phyloP scores from a whole-genome alignment of 2,113 vertebrate species.

The Microtus richardsoni region DNA sequence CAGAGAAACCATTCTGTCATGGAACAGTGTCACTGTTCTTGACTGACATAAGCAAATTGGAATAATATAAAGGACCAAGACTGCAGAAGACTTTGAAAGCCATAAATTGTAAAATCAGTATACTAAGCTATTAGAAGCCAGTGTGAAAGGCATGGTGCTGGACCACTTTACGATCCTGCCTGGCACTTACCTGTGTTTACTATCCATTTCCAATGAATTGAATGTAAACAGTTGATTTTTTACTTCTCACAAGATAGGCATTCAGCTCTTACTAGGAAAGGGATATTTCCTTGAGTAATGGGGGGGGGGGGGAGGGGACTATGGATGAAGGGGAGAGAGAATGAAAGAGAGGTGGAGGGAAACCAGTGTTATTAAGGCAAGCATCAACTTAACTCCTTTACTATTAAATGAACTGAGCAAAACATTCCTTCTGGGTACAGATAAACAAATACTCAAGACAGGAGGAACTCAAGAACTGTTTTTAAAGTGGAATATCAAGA shows the following conservation, averaged over 20 bases:
- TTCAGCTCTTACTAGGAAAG: slow-evolving; percentile 48
- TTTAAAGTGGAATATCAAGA: neutral
- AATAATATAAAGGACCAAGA: slow-evolving; percentile 66
- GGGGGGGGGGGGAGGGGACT: fast-evolving
- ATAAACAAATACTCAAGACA: neutral
- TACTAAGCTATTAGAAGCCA: slow-evolving; percentile 61
- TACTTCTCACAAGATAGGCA: slow-evolving; percentile 10
- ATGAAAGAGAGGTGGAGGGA: neutral
- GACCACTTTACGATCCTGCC: neutral
- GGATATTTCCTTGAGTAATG: slow-evolving; percentile 10
- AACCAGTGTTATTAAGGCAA: neutral
- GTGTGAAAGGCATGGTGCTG: slow-evolving; percentile 18
- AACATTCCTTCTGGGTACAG: neutral
- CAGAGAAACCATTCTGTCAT: slow-evolving; percentile 53
- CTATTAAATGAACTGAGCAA: neutral
- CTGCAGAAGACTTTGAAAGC: slow-evolving; percentile 73
- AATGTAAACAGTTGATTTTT: slow-evolving; percentile 53
- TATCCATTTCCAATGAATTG: slow-evolving; percentile 51
- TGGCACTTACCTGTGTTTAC: neutral
- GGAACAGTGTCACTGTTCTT: slow-evolving; percentile 68
- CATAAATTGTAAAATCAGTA: slow-evolving; percentile 80
- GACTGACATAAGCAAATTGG: slow-evolving; percentile 74
- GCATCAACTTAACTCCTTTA: neutral
- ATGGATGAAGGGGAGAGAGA: neutral
- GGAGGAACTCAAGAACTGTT: neutral